A percentile compares a stretch with the other conserved stretches of the same genome.
Conservation (phyloP, 2,113 vertebrate genomes). For the Nestor notabilis region DNA sequence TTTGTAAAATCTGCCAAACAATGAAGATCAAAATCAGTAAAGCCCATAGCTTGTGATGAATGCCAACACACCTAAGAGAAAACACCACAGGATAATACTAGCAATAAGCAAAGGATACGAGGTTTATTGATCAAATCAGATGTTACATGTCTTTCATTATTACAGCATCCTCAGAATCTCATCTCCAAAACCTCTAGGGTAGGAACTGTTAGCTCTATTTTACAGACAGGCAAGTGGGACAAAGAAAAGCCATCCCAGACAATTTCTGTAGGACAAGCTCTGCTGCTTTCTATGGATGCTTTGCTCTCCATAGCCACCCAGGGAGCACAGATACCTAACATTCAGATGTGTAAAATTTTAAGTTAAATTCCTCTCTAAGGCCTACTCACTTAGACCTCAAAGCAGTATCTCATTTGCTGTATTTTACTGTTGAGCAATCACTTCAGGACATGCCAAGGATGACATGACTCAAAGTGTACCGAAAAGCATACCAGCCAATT, state of each 20-base stretch:
- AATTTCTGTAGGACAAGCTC: not conserved
- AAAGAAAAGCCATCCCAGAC: not conserved
- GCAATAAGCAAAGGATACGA: not conserved
- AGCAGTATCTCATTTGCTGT: not conserved
- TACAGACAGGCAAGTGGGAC: not conserved
- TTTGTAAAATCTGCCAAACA: not conserved
- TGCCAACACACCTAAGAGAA: not conserved
- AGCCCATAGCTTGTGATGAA: not conserved
- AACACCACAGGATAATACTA: not conserved
- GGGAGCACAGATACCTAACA: not conserved
- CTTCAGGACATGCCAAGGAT: not conserved
- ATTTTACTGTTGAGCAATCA: not conserved
- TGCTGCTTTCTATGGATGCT: not conserved
- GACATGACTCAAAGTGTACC: rapidly evolving
- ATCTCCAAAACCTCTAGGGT: not conserved
- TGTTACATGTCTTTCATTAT: not conserved
- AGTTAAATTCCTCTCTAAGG: not conserved
- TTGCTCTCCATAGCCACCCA: rapidly evolving
- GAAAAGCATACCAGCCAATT: not conserved
- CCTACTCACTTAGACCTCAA: not conserved
- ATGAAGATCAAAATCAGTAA: not conserved
- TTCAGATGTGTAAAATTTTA: not conserved
- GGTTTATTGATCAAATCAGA: not conserved
- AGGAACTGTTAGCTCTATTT: not conserved
- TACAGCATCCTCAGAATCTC: not conserved